Evolutionary conservation across 2,888 invertebrate genomes (phyloP), one percentile per base, ranked within the genome.

Genomic region (Drosophila neutralis): DNA sequence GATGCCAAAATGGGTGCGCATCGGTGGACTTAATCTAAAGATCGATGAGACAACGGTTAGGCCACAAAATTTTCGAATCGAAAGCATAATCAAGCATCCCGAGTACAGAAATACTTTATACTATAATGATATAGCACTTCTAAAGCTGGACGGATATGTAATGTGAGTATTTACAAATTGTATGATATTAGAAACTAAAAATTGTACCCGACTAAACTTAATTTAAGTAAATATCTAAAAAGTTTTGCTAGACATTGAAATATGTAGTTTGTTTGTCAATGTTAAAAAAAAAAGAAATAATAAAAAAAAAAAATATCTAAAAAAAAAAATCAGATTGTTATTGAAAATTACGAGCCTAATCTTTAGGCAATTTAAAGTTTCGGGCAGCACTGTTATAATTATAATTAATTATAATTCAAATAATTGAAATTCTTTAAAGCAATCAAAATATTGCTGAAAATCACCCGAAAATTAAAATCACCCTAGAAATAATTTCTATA

Each of bases 111-210:
- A 75, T 2, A 73, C 72, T 4, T 67, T 82, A 0, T 83, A 91
- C 59, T 92, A 92, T 38, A 72, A 92, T 73, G 92, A 92, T 61
- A 92, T 92, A 49, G 92, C 92, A 0, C 64, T 92, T 10, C 48
- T 92, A 1, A 71, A 87, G 49, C 70, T 92, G 11, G 65, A 73
- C 5, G 56, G 67, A 4, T 73, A 86, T 38, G 86, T 92, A 0
- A 73, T 83, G 92, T 92, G 62, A 90, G 91, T 85, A 24, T 24
- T 45, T 8, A 8, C 4, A 2, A 15, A 21, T 45, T 45, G 3
- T 15, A 1, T 21, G 4, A 24, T 8, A 4, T 45, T 24, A 45
- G 2, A 7, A 45, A 45, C 0, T 8, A 4, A 0, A 45, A 21
- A 8, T 15, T 15, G 1, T 15, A 45, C 15, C 8, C 15, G 4